A percentile compares a stretch with the other conserved stretches of the same genome.
phyloP scores from a whole-genome alignment of 1,140 invertebrate species.

The Atta texana region DNA sequence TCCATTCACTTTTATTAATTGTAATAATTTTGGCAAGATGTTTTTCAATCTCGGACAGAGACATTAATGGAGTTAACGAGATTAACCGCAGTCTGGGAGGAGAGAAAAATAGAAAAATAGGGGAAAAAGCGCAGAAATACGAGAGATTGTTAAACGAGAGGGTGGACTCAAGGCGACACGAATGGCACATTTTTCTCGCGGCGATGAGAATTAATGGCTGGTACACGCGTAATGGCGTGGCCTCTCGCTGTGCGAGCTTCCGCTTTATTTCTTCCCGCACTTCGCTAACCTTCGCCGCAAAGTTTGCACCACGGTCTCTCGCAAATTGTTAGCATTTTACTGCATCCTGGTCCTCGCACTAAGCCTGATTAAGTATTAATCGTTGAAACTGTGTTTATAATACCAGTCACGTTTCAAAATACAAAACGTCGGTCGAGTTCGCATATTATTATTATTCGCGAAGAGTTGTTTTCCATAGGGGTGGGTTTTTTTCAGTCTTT shows the following conservation, averaged over 20 bases:
- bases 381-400: slow-evolving; percentile 11
- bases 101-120: neutral
- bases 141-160: slow-evolving; percentile 67
- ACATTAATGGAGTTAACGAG: slow-evolving; percentile 65
- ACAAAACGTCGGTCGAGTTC: neutral
- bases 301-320: neutral
- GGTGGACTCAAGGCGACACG: slow-evolving; percentile 66
- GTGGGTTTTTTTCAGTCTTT: neutral
- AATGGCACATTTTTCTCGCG: slow-evolving; percentile 62
- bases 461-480: neutral
- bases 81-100: slow-evolving; percentile 10
- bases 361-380: slow-evolving; percentile 26
- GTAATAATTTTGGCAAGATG: neutral
- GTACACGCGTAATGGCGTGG: slow-evolving; percentile 15
- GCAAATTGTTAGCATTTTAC: slow-evolving; percentile 28
- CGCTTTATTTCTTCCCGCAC: slow-evolving; percentile 1
- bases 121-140: slow-evolving; percentile 27
- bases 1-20: slow-evolving; percentile 7
- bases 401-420: slow-evolving; percentile 22
- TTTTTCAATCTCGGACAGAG: slow-evolving; percentile 9
- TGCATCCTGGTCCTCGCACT: neutral
- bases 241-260: neutral
- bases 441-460: neutral
- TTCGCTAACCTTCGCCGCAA: neutral
- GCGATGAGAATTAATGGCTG: slow-evolving; percentile 66